phyloP scores from a whole-genome alignment of 2,113 vertebrate genomes.

The Dipodomys ordii region DNA sequence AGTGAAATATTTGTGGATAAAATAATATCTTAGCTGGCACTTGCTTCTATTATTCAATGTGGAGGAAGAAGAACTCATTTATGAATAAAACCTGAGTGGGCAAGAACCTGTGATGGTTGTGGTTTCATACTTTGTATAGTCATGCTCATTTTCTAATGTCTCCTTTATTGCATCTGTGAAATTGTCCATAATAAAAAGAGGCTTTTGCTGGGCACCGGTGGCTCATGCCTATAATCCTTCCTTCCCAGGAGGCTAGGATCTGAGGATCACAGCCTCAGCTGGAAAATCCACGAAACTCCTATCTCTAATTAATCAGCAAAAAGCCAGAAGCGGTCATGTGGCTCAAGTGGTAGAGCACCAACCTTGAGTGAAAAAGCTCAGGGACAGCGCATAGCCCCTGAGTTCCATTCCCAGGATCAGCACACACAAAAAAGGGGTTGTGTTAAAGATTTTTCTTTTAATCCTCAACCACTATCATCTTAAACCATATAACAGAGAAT shows the following conservation, averaged over 20 bases:
- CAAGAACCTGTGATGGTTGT: neutral
- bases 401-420: too few species aligned
- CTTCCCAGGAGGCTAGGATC: too few species aligned
- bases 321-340: too few species aligned
- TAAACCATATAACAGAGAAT: neutral
- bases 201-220: neutral
- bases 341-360: too few species aligned
- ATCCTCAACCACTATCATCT: neutral
- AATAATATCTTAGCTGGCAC: neutral
- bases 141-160: neutral
- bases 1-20: neutral
- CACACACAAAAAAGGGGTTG: too few species aligned
- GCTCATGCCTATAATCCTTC: too few species aligned
- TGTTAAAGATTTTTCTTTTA: neutral
- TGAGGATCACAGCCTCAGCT: too few species aligned
- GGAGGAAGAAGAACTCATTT: neutral
- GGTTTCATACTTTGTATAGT: neutral
- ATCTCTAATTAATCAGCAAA: too few species aligned
- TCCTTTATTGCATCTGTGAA: neutral
- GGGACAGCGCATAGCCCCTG: too few species aligned
- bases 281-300: too few species aligned
- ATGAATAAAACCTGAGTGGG: neutral
- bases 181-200: conserved; percentile 3
- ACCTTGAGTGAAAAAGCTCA: too few species aligned
- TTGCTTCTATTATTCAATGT: too few species aligned